Evolutionary conservation across 92 coral and sea anemone species (phyloP), one percentile per base, ranked within the genome.

Genomic region (Phenganax subtilis): DNA sequence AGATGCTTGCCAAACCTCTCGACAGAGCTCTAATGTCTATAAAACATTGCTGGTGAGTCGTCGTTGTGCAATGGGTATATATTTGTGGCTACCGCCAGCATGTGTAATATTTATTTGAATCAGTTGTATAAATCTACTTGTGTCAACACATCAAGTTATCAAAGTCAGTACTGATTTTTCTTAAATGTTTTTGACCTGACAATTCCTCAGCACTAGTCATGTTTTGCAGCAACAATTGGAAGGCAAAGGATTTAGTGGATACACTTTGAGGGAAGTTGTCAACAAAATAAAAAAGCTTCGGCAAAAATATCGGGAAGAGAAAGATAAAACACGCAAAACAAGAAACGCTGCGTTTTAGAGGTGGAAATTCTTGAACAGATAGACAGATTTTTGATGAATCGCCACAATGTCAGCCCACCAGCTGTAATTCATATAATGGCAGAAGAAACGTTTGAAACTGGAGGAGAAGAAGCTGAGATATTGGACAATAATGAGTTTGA

Each of bases 341-440:
- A 44, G 72, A 7, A 67, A 27, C 11, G 72, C 6, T 67, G 72
- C 72, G 28, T 37, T 29, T 27, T n/a, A 67, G 28, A 67, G 28
- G 72, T 67, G 72, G 72, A 67, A 67, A n/a, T 67, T 67, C 28
- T 67, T 67, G n/a, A 6, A 67, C 28, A 67, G n/a, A 27, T 67
- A 9, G 72, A 67, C 52, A 3, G n/a, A 67, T 67, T 67, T 67
- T 67, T 67, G 7, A 67, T 20, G 17, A 67, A 12, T 10, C n/a
- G 52, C n/a, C 72, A 67, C 72, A 67, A 67, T 67, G 72, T 67
- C 52, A 67, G 31, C 10, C 72, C 72, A 4, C 72, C 72, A 67
- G 44, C 11, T 67, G 44, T 67, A 9, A 44, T 67, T 67, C 31
- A 67, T 3, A 27, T 44, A 17, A 37, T 27, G 52, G 72, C 72